Evolutionary conservation across 2,888 invertebrate genomes (phyloP).

Genomic region (Andrena camellia): DNA sequence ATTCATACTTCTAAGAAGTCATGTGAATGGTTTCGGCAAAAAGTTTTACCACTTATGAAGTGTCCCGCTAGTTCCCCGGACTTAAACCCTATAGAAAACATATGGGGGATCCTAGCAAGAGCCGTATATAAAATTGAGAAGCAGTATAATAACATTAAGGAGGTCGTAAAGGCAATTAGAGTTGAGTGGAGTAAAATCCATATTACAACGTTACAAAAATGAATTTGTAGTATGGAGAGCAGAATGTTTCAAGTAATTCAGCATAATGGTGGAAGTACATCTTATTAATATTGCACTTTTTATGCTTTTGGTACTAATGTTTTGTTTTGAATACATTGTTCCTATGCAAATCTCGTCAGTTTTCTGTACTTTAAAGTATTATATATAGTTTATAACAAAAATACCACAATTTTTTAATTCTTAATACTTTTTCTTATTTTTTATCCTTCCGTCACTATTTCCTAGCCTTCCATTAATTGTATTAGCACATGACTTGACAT

Average conservation of each 20-base stretch:
- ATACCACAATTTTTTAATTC: background rate
- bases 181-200: background rate
- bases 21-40: background rate
- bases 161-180: background rate
- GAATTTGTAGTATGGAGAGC: constrained; percentile 10
- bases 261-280: background rate
- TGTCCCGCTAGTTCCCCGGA: background rate
- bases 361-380: background rate
- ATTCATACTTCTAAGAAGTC: background rate
- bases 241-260: constrained; percentile 8
- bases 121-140: constrained; percentile 3
- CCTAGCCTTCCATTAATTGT: no score
- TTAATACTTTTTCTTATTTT: background rate
- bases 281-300: background rate
- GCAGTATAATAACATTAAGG: constrained; percentile 3
- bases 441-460: no score
- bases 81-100: background rate
- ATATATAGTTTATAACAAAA: background rate
- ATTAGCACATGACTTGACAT: no score
- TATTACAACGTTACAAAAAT: background rate
- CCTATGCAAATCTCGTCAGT: background rate
- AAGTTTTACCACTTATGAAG: constrained; percentile 3
- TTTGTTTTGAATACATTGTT: background rate
- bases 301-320: background rate
- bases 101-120: background rate